Conservation (phyloP, 1,140 invertebrate species). For the Drosophila orena region DNA sequence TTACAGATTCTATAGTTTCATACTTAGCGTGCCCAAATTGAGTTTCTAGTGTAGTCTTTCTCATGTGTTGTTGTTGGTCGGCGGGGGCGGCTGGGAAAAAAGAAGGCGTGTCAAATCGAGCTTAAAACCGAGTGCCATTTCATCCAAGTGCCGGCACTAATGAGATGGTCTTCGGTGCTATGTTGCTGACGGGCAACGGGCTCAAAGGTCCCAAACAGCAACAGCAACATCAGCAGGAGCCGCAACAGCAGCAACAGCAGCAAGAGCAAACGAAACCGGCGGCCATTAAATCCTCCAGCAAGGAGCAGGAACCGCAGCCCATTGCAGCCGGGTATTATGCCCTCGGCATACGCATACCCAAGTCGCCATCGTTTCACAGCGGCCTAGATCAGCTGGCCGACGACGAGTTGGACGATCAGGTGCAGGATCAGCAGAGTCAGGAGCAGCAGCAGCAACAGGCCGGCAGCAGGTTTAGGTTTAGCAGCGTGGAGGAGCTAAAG, state of each 20-base stretch:
- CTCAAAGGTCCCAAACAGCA: constrained; percentile 64
- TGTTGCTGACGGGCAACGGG: constrained; percentile 80
- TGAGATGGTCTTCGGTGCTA: constrained; percentile 85
- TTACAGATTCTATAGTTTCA: constrained; percentile 69
- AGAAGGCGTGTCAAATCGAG: constrained; percentile 24
- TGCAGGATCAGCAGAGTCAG: constrained; percentile 2
- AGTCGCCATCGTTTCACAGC: constrained; percentile 93
- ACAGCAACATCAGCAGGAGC: constrained; percentile 60
- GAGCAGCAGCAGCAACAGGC: constrained; percentile 10
- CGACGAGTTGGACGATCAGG: constrained; percentile 61
- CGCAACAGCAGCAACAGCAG: constrained; percentile 16
- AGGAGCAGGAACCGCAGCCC: constrained; percentile 29
- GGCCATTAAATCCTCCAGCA: constrained; percentile 11
- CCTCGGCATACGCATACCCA: constrained; percentile 88
- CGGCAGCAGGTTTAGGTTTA: constrained; percentile 68
- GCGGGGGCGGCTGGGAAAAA: constrained; percentile 26
- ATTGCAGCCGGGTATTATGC: constrained; percentile 57
- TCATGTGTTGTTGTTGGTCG: constrained; percentile 14
- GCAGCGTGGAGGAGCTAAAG: constrained; percentile 79
- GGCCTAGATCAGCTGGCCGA: constrained; percentile 91
- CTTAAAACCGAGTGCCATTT: constrained; percentile 48
- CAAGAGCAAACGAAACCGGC: constrained; percentile 18
- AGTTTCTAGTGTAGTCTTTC: constrained; percentile 38
- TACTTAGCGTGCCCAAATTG: constrained; percentile 43
- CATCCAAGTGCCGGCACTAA: constrained; percentile 67